These are phyloP conservation scores for Cotesia typhae DNA, from an alignment of 1,140 invertebrate species.

Conservation along the genomic window DNA sequence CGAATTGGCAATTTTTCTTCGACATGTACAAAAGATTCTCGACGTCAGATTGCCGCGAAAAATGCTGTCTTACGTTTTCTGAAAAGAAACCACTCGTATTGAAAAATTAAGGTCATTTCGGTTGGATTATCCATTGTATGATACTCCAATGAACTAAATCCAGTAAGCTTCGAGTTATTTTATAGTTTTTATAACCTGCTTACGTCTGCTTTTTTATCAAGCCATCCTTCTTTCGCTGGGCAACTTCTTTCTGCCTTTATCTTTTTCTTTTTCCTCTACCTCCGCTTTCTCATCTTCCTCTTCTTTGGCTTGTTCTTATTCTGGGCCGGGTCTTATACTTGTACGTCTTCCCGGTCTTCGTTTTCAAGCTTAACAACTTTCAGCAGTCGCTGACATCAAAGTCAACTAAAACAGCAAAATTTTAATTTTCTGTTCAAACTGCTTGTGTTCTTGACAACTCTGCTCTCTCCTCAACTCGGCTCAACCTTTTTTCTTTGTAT, in stretches of 20 bases:
- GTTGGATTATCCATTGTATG: conserved; percentile 32
- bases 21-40: not conserved
- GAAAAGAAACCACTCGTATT: conserved; percentile 20
- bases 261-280: too few species aligned
- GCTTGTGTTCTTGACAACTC: too few species aligned
- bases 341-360: too few species aligned
- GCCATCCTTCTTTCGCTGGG: too few species aligned
- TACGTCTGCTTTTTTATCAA: conserved; percentile 13
- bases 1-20: too few species aligned
- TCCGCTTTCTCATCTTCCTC: too few species aligned
- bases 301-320: too few species aligned
- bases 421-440: conserved; percentile 10
- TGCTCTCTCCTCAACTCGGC: too few species aligned
- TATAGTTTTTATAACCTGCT: conserved; percentile 21
- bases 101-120: conserved; percentile 34
- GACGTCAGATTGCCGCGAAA: not conserved
- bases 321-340: too few species aligned
- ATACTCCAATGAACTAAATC: conserved; percentile 15
- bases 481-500: too few species aligned
- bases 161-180: conserved; percentile 16
- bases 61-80: too few species aligned
- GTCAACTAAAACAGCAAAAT: not conserved
- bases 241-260: too few species aligned
- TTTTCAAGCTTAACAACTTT: not conserved
- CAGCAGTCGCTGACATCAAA: not conserved